Base-by-base conservation (phyloP, 2,113 vertebrate genomes). In the Xiphophorus hellerii region DNA sequence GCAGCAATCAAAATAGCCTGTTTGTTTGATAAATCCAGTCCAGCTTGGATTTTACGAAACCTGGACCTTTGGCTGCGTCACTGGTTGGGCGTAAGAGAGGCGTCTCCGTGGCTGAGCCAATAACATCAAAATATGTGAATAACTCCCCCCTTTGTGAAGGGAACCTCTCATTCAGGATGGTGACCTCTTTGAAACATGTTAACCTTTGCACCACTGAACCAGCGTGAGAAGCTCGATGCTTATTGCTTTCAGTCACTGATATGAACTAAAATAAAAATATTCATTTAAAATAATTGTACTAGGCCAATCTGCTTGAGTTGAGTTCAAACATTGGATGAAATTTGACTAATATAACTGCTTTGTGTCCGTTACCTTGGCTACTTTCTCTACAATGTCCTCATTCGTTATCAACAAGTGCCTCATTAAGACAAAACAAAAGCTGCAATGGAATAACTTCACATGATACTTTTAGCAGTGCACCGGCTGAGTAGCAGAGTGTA, bases 101-200 rank as follows among this genome's bases (percentile, higher is more conserved):
- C 85, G 88, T 86, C 71, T 60, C 85, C 86, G 54, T 3, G 54
- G 14, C 60, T 70, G 61, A 78, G 73, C 94, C 93, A 94, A 90
- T 93, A 60, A 75, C 29, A 58, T 5, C 13, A 25, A 5, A 31
- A 4, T 6, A 9, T 37, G 7, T 8, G 17, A 81, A 74, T 61
- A 80, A 90, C 87, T 67, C 90, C 91, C 89, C 25, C 66, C 62
- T 62, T 15, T 63, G 68, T 75, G 42, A 66, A 73, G 63, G 54
- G 29, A 28, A 66, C 28, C 51, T 8, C 85, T 78, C 69, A 68
- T 84, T 77, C 48, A 68, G 7, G 58, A 66, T n/a, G 30, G 60
- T 64, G 44, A 60, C 54, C 64, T 81, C 78, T 76, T 67, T 73
- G 20, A 78, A 67, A 66, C 20, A 71, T 76, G 69, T 48, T 66